Evolutionary conservation across 1,140 invertebrate species (phyloP), one percentile per base, ranked within the genome.

Genomic region (Metopolophium dirhodum): DNA sequence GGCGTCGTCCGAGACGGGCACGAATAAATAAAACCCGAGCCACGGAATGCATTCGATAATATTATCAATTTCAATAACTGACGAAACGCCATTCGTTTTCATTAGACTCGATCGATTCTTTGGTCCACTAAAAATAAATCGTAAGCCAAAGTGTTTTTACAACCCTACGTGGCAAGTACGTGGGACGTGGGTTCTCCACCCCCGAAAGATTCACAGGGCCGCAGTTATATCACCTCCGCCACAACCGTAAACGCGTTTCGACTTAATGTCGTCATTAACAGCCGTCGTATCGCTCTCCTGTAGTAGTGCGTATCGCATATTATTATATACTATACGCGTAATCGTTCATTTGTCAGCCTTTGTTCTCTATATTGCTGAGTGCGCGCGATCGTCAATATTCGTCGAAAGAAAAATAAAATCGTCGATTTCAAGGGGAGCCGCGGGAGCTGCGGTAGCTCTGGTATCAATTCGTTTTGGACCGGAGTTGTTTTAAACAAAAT

Each of bases 21-120:
- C 30, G 45, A 85, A 86, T 47, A 47, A 86, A 47, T 37, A 86
- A 47, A 30, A 30, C 26, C 30, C 4, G 45, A 77, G 30, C 14
- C n/a, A 77, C 23, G 8, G 22, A 30, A 85, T 41, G 23, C 77
- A 83, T 37, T n/a, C 6, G 61, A 30, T 86, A 30, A 45, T 47
- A 47, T 86, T 86, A 86, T 86, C 26, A 86, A 86, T 86, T 45
- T 86, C 45, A 47, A 86, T 86, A 86, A 86, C 41, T 26, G 35
- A 26, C 83, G 37, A 85, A 47, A 86, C 85, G 85, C 26, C 14
- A 47, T 86, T 47, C 85, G 41, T 47, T 30, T 47, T 47, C 41
- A 41, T 85, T 45, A 41, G 83, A 85, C 82, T 45, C 8, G 35
- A 41, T 18, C 41, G 47, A 87, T 87, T 26, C 30, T 87, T 26